phyloP scores from a whole-genome alignment of 2,888 invertebrate genomes.

The Panzeria rudis region DNA sequence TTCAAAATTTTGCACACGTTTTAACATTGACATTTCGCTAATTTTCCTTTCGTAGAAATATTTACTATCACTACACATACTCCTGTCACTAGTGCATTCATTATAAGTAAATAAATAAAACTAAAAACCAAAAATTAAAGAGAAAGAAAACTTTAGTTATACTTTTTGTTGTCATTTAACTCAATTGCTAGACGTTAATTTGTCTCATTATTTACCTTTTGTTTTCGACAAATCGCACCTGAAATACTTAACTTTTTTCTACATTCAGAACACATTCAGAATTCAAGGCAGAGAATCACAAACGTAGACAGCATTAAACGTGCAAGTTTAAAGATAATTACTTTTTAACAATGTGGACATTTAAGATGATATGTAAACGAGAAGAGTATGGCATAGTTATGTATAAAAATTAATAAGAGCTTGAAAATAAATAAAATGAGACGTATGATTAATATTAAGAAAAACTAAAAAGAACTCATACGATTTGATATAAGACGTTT shows the following conservation, averaged over 20 bases:
- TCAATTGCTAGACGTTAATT: slow-evolving; percentile 70
- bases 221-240: slow-evolving; percentile 28
- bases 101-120: slow-evolving; percentile 15
- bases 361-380: slow-evolving; percentile 21
- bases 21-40: slow-evolving; percentile 46
- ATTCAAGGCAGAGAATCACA: slow-evolving; percentile 5
- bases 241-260: slow-evolving; percentile 2
- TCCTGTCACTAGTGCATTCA: slow-evolving; percentile 25
- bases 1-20: slow-evolving; percentile 54
- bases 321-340: slow-evolving; percentile 18
- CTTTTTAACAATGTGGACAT: slow-evolving; percentile 22
- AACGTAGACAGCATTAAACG: background rate
- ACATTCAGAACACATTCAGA: background rate
- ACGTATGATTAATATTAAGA: slow-evolving; percentile 34
- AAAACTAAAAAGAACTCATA: slow-evolving; percentile 42
- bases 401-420: slow-evolving; percentile 37
- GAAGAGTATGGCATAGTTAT: background rate
- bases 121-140: slow-evolving; percentile 13
- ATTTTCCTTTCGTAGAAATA: slow-evolving; percentile 20
- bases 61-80: background rate
- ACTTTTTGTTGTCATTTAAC: slow-evolving; percentile 57
- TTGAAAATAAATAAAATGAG: background rate
- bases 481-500: background rate
- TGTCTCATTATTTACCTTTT: slow-evolving; percentile 69
- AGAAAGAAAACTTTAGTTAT: slow-evolving; percentile 40